Evolutionary conservation across 2,113 vertebrate species (phyloP), one percentile per base, ranked within the genome.

Genomic region (Zingel zingel): DNA sequence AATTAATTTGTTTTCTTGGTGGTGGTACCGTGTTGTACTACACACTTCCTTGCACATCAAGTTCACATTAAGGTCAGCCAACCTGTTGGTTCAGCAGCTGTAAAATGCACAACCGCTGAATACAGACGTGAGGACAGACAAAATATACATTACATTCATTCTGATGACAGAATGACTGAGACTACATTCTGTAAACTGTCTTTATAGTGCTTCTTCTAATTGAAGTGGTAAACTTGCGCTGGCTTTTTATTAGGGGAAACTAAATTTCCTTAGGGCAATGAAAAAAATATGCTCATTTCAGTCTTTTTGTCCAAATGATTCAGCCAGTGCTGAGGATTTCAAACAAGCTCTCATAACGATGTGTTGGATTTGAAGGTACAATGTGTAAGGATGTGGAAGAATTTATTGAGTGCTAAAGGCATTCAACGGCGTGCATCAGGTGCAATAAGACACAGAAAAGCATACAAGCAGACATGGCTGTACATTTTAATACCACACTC

Each of bases 31-130:
- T 56, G 3, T 61, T 68, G 58, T n/a, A 75, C 63, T 63, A 13
- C 14, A 68, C 6, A 0, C 7, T 77, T 72, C 69, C 27, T 59
- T 64, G 70, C 65, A 86, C 81, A 82, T 84, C 15, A 59, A 75
- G 53, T 82, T 81, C 36, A 78, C 30, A 23, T 61, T 19, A 83
- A 85, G 81, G 79, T 81, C 77, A 89, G 81, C 81, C 83, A 83
- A 66, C 16, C 50, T 82, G 65, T 57, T 85, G 77, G 27, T 81
- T 74, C 58, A 48, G 51, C 33, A 69, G 68, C 78, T 66, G 61
- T 75, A 86, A 89, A 85, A 83, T 5, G 50, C 69, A 74, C 53
- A 79, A 53, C 25, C 15, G 9, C 76, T 74, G 79, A 67, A 74
- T 58, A 47, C 57, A 73, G 74, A 63, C 19, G 30, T 62, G 45